These are phyloP conservation scores for Ladona fulva DNA, from an alignment of 1,140 invertebrate species.

Conservation along the genomic window DNA sequence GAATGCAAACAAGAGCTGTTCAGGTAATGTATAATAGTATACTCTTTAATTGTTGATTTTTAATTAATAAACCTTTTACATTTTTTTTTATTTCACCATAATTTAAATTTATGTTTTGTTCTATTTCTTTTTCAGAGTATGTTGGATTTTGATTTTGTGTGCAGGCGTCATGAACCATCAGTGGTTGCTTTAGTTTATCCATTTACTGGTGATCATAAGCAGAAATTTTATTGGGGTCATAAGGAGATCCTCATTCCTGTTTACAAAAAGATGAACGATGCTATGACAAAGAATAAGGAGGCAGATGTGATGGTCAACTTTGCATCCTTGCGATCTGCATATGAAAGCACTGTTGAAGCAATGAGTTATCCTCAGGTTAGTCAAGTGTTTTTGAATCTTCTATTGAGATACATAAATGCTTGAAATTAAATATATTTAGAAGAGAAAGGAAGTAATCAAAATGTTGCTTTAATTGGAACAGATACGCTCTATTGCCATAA, in stretches of 20 bases:
- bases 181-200: conserved; percentile 97
- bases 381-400: neutral
- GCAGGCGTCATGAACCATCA: conserved; percentile 74
- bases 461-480: conserved; percentile 28
- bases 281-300: conserved; percentile 89
- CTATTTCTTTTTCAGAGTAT: conserved; percentile 59
- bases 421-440: conserved; percentile 3
- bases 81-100: no score
- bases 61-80: no score
- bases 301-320: conserved; percentile 98
- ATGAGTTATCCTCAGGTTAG: conserved; percentile 75
- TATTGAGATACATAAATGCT: neutral
- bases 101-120: no score
- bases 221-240: conserved; percentile 99
- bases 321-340: conserved; percentile 94
- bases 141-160: conserved; percentile 99
- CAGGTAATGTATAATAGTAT: conserved; percentile 42
- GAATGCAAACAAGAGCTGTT: conserved; percentile 97
- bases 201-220: conserved; percentile 97
- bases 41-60: conserved; percentile 13
- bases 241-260: conserved; percentile 94
- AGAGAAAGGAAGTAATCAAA: no score
- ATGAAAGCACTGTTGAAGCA: conserved; percentile 92
- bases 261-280: conserved; percentile 95
- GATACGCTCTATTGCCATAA: conserved; percentile 95